These are phyloP conservation scores for Lymantria monacha DNA, from an alignment of 2,888 invertebrate genomes.

Conservation along the genomic window DNA sequence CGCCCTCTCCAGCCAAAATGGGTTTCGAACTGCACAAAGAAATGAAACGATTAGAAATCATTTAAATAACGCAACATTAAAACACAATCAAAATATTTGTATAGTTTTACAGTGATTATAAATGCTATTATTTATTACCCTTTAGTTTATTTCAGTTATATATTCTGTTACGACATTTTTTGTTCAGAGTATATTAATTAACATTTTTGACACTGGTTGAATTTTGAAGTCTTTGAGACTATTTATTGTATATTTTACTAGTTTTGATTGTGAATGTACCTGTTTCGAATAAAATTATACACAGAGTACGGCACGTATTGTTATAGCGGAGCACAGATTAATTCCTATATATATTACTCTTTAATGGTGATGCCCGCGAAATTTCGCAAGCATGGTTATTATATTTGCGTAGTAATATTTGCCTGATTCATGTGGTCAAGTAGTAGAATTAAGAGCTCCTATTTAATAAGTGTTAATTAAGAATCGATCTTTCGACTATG, in stretches of 20 bases:
- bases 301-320: constrained; percentile 17
- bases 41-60: constrained; percentile 90
- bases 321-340: constrained; percentile 46
- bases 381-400: not conserved
- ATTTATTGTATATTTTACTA: constrained; percentile 11
- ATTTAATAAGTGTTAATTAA: constrained; percentile 42
- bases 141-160: constrained; percentile 24
- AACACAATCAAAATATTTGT: constrained; percentile 43
- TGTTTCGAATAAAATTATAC: constrained; percentile 35
- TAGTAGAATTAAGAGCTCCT: constrained; percentile 37
- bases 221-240: constrained; percentile 19
- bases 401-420: not conserved
- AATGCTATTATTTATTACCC: constrained; percentile 65
- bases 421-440: constrained; percentile 1
- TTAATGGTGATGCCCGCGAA: not conserved
- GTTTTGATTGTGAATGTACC: constrained; percentile 16
- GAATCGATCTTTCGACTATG: constrained; percentile 39
- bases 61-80: constrained; percentile 55
- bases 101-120: constrained; percentile 65
- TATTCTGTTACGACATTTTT: constrained; percentile 7
- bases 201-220: constrained; percentile 39
- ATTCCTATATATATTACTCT: not conserved
- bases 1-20: constrained; percentile 98
- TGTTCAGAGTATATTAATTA: constrained; percentile 17
- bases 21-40: constrained; percentile 93